phyloP scores from a whole-genome alignment of 2,888 invertebrate species.

The Andrena chrysosceles region DNA sequence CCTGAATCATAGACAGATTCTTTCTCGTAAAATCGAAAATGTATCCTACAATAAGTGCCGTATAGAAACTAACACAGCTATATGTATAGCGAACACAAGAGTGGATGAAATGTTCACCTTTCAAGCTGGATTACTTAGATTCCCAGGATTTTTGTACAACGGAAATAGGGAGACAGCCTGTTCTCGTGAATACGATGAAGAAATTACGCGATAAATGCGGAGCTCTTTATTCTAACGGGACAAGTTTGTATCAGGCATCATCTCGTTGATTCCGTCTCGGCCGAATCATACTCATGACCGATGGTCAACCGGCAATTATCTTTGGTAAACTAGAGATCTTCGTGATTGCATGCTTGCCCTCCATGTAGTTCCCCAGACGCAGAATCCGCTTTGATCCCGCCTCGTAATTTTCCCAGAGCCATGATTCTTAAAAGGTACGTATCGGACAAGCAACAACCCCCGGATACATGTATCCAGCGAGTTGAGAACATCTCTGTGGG shows the following conservation, averaged over 20 bases:
- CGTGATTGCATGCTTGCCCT: slow-evolving; percentile 79
- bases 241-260: slow-evolving; percentile 69
- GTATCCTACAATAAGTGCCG: neutral
- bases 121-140: neutral
- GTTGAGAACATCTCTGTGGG: neutral
- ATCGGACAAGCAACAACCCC: neutral
- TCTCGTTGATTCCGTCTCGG: slow-evolving; percentile 48
- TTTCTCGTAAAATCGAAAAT: neutral
- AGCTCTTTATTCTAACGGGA: slow-evolving; percentile 83
- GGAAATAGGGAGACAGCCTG: neutral
- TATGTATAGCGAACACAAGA: neutral
- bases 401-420: slow-evolving; percentile 41
- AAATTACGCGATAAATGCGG: slow-evolving; percentile 79
- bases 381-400: slow-evolving; percentile 56
- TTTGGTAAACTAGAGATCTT: slow-evolving; percentile 83
- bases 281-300: slow-evolving; percentile 57
- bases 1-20: neutral
- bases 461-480: neutral
- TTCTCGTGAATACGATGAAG: slow-evolving; percentile 79
- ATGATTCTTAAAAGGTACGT: slow-evolving; percentile 22
- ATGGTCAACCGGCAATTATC: slow-evolving; percentile 83
- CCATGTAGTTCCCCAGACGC: slow-evolving; percentile 76
- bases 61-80: neutral
- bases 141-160: neutral
- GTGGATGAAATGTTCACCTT: neutral